Base-by-base conservation (phyloP, 2,113 vertebrate species). In the Podocnemis expansa region DNA sequence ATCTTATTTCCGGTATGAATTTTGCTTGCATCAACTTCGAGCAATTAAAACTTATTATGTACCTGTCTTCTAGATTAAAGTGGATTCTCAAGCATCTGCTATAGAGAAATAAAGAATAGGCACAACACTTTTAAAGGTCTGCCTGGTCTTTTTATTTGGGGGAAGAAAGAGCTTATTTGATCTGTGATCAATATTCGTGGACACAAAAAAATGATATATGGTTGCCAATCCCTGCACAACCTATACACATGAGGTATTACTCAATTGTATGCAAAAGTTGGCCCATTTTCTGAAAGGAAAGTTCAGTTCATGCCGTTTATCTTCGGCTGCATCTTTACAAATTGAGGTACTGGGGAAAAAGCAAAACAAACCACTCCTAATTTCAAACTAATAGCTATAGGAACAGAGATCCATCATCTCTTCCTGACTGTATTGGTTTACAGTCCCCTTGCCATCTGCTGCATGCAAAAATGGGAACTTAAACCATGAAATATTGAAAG, bases 21-120 rank as follows among this genome's bases (percentile, higher is more conserved):
- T 49, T 45, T 5, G 2, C 91, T 67, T 58, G 31, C 43, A 82
- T 78, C 29, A 73, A 41, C 34, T 88, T 89, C 13, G 75, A 56
- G 21, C 41, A 70, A 55, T 87, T 90, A 70, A 70, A 38, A 22
- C 19, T 38, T 70, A 22, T 38, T 70, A 38, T 70, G 63, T n/a
- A 70, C 63, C 63, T 70, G 24, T 47, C 80, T 83, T 52, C 24
- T 51, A 25, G 19, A 7, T 4, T 21, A 70, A 70, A 70, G 5
- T 38, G 9, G n/a, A 21, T 83, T 29, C 67, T 47, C 67, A 52
- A 70, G 81, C 0, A 0, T 7, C 70, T 79, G 55, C 3, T 43
- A 12, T 0, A 79, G 41, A 4, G 19, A 47, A 17, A 1, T 2
- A 63, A 83, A 73, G 9, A 21, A 88, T 60, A 45, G 0, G 1